Base-by-base conservation (phyloP, 1,140 invertebrate genomes). In the Cataglyphis hispanica region DNA sequence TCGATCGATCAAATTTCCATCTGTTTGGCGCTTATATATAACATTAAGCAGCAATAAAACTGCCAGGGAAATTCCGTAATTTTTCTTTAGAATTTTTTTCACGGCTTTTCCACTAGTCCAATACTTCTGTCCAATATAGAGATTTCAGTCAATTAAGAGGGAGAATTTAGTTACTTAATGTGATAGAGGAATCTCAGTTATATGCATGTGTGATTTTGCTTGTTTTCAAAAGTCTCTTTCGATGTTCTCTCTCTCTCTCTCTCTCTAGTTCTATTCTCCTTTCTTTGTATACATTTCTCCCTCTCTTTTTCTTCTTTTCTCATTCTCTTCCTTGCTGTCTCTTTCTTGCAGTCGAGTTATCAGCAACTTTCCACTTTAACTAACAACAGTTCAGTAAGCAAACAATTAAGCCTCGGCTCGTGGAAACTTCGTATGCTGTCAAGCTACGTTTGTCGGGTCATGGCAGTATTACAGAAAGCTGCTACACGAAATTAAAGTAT, bases 311-410 rank as follows among this genome's bases (percentile, higher is more conserved):
- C 13, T 43, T 58, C 66, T 69, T 43, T 74, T 58, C 40, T 75
- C 43, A n/a, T 31, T 76, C 84, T 87, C 76, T 75, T 34, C 31
- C 67, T 74, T 34, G 53, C 13, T 74, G 70, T 83, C 83, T 78
- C 60, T 70, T n/a, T n/a, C 70, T 84, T 77, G 69, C 80, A 84
- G 77, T 72, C 85, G 89, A 92, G 91, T 94, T 94, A 94, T 93
- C 92, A 90, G 89, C 92, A 93, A 94, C 93, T 94, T 94, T 94
- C 89, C 91, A 94, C 93, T 94, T 92, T 91, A 93, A 92, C 93
- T 91, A 91, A 92, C 92, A 94, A 94, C 91, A 93, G 93, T 94
- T 92, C 91, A 58, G 88, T 88, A 86, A 88, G 90, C 92, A 94
- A 94, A 94, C 92, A 94, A 93, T 94, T 94, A 93, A 93, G 92